These are phyloP conservation scores for Tetragonula clypearis DNA, from an alignment of 1,140 invertebrate genomes.

Conservation along the genomic window DNA sequence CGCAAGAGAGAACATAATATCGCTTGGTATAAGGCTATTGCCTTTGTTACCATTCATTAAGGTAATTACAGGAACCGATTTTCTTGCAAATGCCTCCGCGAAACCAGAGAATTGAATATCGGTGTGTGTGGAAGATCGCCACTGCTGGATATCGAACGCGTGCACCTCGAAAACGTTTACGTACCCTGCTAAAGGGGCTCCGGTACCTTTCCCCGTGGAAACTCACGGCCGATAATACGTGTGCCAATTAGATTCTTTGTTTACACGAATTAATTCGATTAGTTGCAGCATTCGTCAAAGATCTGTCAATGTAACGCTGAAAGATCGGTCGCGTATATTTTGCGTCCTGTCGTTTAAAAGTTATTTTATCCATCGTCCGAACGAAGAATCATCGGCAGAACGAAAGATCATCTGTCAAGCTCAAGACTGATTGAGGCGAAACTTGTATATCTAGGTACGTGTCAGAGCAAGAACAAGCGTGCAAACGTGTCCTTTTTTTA, in stretches of 20 bases:
- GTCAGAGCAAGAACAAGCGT: not conserved
- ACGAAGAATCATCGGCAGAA: not conserved
- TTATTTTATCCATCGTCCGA: not conserved
- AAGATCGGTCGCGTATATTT: not conserved
- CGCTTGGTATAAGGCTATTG: slow-evolving; percentile 48
- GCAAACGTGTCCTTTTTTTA: not conserved
- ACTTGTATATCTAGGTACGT: not conserved
- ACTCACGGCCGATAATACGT: too few relatives aligned
- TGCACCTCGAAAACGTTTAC: not conserved
- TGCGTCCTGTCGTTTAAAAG: not conserved
- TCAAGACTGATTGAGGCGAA: not conserved
- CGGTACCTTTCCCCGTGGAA: too few relatives aligned
- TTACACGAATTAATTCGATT: too few relatives aligned
- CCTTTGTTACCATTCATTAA: slow-evolving; percentile 73
- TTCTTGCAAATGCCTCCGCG: slow-evolving; percentile 53
- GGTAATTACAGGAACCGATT: slow-evolving; percentile 71
- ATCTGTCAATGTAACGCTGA: too few relatives aligned
- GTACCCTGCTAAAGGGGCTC: not conserved
- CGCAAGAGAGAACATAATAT: slow-evolving; percentile 56
- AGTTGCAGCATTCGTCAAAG: too few relatives aligned
- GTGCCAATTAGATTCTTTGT: too few relatives aligned
- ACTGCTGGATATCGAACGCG: not conserved
- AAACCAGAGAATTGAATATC: slow-evolving; percentile 54
- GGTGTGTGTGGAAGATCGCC: not conserved
- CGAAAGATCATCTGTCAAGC: not conserved